Base-by-base conservation (phyloP, 2,113 vertebrate genomes). In the Paratilapia polleni region DNA sequence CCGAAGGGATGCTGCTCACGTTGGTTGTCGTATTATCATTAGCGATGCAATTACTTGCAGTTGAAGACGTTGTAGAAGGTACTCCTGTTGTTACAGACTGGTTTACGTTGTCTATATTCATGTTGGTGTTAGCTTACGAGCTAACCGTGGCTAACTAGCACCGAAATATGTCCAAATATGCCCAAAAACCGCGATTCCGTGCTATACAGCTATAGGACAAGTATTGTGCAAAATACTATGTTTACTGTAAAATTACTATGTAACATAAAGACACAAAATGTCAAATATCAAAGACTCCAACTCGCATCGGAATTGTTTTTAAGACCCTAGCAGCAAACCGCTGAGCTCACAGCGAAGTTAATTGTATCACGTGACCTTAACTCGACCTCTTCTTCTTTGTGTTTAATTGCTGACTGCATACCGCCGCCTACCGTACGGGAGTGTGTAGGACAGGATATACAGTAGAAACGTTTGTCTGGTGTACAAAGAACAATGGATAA, bases 31-130 rank as follows among this genome's bases (percentile, higher is more conserved):
- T 74, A 76, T 80, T 95, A 38, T 93, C 96, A 64, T 94, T 95
- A n/a, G 85, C 85, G 61, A 95, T 91, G 24, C 95, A 95, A 49
- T 95, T 96, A 78, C 85, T 96, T 54, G 95, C 89, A 59, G 92
- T 88, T 64, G 94, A 93, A 52, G 95, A 94, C n/a, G 94, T 95
- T 1, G 95, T 91, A 4, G 94, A 94, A 26, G 94, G 83, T 10
- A 87, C 93, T 80, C 91, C 95, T 2, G 93, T 90, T 54, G 93
- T 91, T 36, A 92, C 94, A 26, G 94, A 81, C 84, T 95, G 95
- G n/a, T 89, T 94, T 20, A 81, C 79, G 90, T 90, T 92, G 70
- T 96, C 96, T 56, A 95, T 92, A 81, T 95, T 96, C 94, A 95
- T 95, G 47, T 77, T 91, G 77, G 26, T 19, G 60, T 78, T 81